Evolutionary conservation across 1,140 invertebrate genomes (phyloP), one percentile per base, ranked within the genome.

Genomic region (Spodoptera litura): DNA sequence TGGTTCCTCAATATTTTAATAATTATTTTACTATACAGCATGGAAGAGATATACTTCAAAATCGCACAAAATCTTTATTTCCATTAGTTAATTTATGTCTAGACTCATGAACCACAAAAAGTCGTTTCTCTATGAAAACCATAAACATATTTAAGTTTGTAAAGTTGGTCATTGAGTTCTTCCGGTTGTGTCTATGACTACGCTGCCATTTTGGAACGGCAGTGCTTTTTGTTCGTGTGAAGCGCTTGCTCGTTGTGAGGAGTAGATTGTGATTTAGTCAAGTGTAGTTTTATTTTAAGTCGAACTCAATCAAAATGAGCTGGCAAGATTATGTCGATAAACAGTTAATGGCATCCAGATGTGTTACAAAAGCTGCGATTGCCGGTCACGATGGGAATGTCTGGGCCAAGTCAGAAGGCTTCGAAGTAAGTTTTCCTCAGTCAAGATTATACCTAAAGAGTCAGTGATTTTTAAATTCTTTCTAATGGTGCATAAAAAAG

Each of bases 241-340:
- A 93, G 93, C 91, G 93, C 87, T 93, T 88, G 91, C 92, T 94
- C 92, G 93, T 91, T 93, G 92, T 90, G 90, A 87, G 85, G 91
- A 88, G 87, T 87, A 88, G 84, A 90, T 90, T 89, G 89, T 91
- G 90, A 88, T 88, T 91, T 93, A 92, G 90, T 86, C 87, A 92
- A 93, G 91, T 93, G 90, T 93, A 94, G 93, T 93, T 94, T 91
- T 93, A 94, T 92, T 93, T 83, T 89, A 89, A 92, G 89, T 90
- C 87, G 93, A 94, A 93, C 91, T 92, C 84, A 88, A 88, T 91
- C 93, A 94, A 91, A 90, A 99, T 98, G 98, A 98, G 98, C 97
- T 99, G 98, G 98, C 98, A 99, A 97, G 98, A 98, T 97, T 99
- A 99, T 96, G 98, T 99, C 94, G 98, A 99, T 96, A 99, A 98